Conservation (phyloP, 2,888 invertebrate genomes). For the Megalurothrips usitatus region DNA sequence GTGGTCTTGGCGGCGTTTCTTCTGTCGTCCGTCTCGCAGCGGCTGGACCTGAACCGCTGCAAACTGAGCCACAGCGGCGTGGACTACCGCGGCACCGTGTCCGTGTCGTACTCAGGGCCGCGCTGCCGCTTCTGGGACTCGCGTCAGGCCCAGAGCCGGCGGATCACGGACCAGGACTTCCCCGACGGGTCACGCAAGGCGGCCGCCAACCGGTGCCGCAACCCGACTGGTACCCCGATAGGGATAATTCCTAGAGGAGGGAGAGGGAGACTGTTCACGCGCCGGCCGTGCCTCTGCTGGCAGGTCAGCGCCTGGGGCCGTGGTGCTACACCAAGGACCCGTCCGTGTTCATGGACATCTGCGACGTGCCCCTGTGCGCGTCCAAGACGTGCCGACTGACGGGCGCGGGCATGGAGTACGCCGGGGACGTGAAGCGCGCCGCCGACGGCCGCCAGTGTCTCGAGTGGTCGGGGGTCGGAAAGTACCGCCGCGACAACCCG, state of each 20-base stretch:
- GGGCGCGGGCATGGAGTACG: constrained; percentile 35
- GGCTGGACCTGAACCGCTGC: constrained; percentile 33
- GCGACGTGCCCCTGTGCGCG: constrained; percentile 36
- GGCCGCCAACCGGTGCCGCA: constrained; percentile 35
- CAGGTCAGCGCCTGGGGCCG: constrained; percentile 33
- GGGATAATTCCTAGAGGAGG: background rate
- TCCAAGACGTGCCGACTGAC: constrained; percentile 33
- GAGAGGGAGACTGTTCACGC: no score
- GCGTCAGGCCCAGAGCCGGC: background rate
- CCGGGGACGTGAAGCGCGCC: constrained; percentile 31
- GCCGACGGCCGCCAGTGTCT: constrained; percentile 31
- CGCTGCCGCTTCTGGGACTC: constrained; percentile 36
- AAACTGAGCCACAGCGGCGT: constrained; percentile 35
- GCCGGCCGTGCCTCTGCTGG: background rate
- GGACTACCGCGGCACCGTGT: constrained; percentile 35
- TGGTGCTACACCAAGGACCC: constrained; percentile 36
- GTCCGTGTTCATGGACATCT: constrained; percentile 33
- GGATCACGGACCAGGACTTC: constrained; percentile 32
- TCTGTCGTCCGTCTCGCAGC: background rate
- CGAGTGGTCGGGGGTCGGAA: constrained; percentile 30
- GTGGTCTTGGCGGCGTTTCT: no score
- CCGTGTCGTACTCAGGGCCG: constrained; percentile 33
- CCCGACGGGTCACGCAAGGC: constrained; percentile 34
- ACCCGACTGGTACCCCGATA: constrained; percentile 34
- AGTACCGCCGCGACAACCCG: constrained; percentile 27